phyloP scores from a whole-genome alignment of 2,113 vertebrate species.

The Pelusios castaneus region DNA sequence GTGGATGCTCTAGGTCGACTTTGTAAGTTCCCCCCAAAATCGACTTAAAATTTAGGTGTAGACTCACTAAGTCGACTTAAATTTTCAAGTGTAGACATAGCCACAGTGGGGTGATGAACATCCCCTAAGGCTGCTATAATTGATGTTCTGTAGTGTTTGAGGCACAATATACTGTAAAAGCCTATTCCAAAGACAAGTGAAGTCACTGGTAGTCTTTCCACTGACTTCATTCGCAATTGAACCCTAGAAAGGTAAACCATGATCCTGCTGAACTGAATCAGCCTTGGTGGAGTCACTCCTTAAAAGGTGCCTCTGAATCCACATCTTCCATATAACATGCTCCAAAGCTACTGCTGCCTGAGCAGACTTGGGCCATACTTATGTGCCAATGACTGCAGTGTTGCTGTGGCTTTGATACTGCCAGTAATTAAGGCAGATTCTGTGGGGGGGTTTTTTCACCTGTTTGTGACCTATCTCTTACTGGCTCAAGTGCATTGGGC shows the following conservation, averaged over 20 bases:
- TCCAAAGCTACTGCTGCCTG: not conserved
- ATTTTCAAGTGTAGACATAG: too few species aligned
- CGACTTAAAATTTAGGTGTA: too few species aligned
- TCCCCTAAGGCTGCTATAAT: not conserved
- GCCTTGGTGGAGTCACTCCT: not conserved
- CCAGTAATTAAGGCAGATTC: not conserved
- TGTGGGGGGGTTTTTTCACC: rapidly evolving
- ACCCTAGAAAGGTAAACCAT: not conserved
- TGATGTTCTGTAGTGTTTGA: not conserved
- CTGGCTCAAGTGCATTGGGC: not conserved
- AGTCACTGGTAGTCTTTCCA: not conserved
- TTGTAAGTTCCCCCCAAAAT: too few species aligned
- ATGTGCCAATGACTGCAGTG: not conserved
- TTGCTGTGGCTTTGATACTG: not conserved
- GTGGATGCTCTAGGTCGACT: too few species aligned
- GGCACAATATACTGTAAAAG: not conserved
- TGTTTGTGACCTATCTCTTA: not conserved
- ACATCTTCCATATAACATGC: not conserved
- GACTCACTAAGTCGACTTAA: too few species aligned
- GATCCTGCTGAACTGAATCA: not conserved
- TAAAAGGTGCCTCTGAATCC: not conserved
- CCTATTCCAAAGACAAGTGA: rapidly evolving
- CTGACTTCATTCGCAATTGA: not conserved
- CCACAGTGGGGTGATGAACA: not conserved
- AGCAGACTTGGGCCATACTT: not conserved